phyloP scores from a whole-genome alignment of 2,888 invertebrate genomes.

The Habroteleia sp. region DNA sequence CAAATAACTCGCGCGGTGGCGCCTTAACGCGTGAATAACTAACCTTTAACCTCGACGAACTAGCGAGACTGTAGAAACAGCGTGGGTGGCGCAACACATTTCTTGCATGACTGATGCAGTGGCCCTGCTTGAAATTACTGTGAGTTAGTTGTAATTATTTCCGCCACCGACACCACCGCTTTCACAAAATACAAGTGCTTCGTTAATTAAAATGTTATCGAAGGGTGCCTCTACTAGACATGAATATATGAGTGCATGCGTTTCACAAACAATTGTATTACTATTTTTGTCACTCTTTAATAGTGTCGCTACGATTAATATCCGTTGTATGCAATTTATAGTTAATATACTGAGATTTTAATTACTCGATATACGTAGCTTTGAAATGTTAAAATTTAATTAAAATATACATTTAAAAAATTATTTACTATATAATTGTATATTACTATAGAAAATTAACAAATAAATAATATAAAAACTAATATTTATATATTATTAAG shows the following conservation, averaged over 20 bases:
- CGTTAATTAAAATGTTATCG: conserved; percentile 62
- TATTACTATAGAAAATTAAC: too few relatives aligned
- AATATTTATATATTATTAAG: too few relatives aligned
- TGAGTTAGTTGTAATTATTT: conserved; percentile 75
- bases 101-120: conserved; percentile 74
- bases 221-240: conserved; percentile 51
- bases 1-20: conserved; percentile 77
- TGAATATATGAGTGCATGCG: conserved; percentile 31
- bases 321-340: too few relatives aligned
- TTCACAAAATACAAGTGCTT: conserved; percentile 59
- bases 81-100: conserved; percentile 77
- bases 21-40: conserved; percentile 79
- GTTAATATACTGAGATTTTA: too few relatives aligned
- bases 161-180: conserved; percentile 59
- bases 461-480: too few relatives aligned
- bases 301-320: conserved; percentile 6
- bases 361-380: too few relatives aligned
- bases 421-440: too few relatives aligned
- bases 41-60: conserved; percentile 74
- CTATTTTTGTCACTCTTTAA: conserved; percentile 30
- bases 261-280: conserved; percentile 28
- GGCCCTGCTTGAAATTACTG: conserved; percentile 70
- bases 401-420: too few relatives aligned
- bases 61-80: conserved; percentile 66
- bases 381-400: too few relatives aligned